Base-by-base conservation (phyloP, 2,113 vertebrate species). In the Cheilinus undulatus region DNA sequence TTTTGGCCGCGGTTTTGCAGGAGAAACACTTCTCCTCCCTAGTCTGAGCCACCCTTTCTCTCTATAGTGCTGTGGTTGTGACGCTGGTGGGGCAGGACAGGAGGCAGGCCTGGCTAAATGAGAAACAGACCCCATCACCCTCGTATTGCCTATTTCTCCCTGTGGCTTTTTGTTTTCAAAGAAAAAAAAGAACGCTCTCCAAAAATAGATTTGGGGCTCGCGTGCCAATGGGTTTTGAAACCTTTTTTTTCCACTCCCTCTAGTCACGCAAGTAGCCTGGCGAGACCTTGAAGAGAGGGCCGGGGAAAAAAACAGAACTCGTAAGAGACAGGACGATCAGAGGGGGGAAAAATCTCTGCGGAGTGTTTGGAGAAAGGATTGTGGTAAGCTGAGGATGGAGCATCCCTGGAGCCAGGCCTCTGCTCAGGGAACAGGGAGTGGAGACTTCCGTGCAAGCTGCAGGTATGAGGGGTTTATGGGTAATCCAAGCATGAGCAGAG, bases 241-340 rank as follows among this genome's bases (percentile, higher is more conserved):
- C 70, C 70, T 82, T 91, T 92, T 40, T 93, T 93, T 93, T 92
- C 90, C 82, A 76, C 85, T 92, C 89, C 70, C 67, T 88, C 93
- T 92, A 92, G 94, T 94, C 94, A 94, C 92, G 94, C 94, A 93
- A 94, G 84, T 87, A 87, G 92, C 89, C 91, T 93, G 92, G 92
- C 91, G 91, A 83, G 89, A 92, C 83, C 89, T 92, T 84, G 87
- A 85, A 82, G 83, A 87, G 76, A 62, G 75, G 83, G 78, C 70
- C 68, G 73, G 38, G 82, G 78, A 56, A 81, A 79, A n/a, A 85
- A 85, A 82, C 80, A 84, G 32, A 75, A 81, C 62, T 83, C 58
- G 69, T 63, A 80, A 75, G 83, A 91, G 69, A 80, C 87, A 83
- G 48, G 83, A 80, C 50, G 69, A 86, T 85, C 36, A 30, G 70